phyloP scores from a whole-genome alignment of 2,113 vertebrate species.

The Carassius carassius region DNA sequence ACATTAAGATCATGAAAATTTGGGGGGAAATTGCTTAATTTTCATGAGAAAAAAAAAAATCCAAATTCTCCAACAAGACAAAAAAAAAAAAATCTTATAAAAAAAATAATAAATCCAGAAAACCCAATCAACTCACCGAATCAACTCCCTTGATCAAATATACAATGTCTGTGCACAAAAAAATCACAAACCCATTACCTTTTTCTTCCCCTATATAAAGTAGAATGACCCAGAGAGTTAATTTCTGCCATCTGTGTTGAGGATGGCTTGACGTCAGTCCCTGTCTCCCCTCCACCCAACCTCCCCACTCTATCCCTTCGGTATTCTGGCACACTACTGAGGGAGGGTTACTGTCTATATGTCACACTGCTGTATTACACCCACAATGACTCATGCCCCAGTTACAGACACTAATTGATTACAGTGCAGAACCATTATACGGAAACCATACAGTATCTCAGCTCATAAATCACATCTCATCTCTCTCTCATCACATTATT shows the following conservation, averaged over 20 bases:
- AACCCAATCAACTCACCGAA: not conserved
- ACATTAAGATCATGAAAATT: no score
- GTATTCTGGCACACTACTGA: constrained; percentile 38
- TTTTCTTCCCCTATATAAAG: not conserved
- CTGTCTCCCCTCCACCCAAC: constrained; percentile 22
- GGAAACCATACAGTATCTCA: constrained; percentile 15
- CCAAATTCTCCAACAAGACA: no score
- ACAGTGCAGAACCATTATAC: constrained; percentile 31
- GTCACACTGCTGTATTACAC: constrained; percentile 4
- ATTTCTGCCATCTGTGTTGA: constrained; percentile 44
- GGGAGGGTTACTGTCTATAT: constrained; percentile 14
- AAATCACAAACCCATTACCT: not conserved
- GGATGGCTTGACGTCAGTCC: constrained; percentile 36
- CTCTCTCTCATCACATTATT: constrained; percentile 14
- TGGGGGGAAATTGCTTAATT: no score
- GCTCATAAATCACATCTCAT: constrained; percentile 1
- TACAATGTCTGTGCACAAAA: not conserved
- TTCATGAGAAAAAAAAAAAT: no score
- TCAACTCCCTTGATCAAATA: not conserved
- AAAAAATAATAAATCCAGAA: no score
- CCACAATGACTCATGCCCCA: constrained; percentile 45
- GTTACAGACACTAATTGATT: constrained; percentile 50
- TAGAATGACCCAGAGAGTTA: constrained; percentile 22
- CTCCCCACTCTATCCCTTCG: not conserved
- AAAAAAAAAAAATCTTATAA: no score